Evolutionary conservation across 2,888 invertebrate species (phyloP).

Genomic region (Clepsis dumicolana): DNA sequence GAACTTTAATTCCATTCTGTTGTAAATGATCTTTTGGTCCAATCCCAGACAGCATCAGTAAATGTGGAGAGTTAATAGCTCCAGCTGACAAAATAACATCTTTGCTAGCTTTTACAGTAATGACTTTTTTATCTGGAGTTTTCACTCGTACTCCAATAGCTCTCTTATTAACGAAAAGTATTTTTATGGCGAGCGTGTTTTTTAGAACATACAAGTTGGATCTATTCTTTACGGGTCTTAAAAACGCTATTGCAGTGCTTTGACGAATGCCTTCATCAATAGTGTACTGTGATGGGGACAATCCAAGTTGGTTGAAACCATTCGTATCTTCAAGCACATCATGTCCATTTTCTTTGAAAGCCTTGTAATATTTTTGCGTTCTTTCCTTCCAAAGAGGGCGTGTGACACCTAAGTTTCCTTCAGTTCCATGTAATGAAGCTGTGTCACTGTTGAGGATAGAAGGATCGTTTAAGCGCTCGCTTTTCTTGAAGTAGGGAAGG

Average conservation of each 20-base stretch:
- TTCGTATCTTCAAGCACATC: conserved; percentile 26
- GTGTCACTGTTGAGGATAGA: conserved; percentile 27
- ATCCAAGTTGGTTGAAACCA: conserved; percentile 36
- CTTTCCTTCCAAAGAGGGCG: background rate
- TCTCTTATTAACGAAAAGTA: conserved; percentile 28
- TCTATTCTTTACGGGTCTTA: conserved; percentile 26
- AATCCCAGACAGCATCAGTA: conserved; percentile 42
- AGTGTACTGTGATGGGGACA: conserved; percentile 27
- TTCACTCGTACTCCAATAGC: conserved; percentile 39
- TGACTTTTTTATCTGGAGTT: conserved; percentile 6
- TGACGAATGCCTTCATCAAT: conserved; percentile 31
- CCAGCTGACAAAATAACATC: conserved; percentile 42
- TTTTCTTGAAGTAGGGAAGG: conserved; percentile 37
- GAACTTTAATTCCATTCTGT: conserved; percentile 22
- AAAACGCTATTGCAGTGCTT: conserved; percentile 36
- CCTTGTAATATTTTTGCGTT: conserved; percentile 19
- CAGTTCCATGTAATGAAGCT: conserved; percentile 23
- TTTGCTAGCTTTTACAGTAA: conserved; percentile 26
- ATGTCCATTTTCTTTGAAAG: conserved; percentile 19
- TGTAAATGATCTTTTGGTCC: conserved; percentile 37
- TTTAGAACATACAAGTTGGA: conserved; percentile 34
- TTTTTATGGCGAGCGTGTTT: conserved; percentile 24
- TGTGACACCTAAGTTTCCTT: conserved; percentile 86
- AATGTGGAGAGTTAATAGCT: conserved; percentile 28
- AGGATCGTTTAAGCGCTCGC: conserved; percentile 30